These are phyloP conservation scores for Oxygymnocypris stewartii DNA, from an alignment of 2,113 vertebrate species.

Conservation along the genomic window DNA sequence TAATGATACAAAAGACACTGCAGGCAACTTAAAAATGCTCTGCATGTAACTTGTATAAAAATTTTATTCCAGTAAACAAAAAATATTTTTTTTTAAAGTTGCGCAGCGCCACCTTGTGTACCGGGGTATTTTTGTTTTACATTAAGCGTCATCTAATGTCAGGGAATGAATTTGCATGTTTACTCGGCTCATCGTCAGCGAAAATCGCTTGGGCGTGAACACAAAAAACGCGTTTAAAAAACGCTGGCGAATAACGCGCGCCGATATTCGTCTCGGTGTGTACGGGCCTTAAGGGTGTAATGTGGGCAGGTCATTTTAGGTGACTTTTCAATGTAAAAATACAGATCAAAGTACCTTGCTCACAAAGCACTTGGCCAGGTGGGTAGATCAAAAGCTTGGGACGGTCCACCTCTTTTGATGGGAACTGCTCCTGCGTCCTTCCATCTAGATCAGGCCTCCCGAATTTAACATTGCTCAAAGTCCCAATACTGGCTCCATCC, in stretches of 20 bases:
- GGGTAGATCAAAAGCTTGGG: constrained; percentile 29
- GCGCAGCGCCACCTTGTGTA: too few relatives aligned
- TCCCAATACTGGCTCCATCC: background rate
- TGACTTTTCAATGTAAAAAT: background rate
- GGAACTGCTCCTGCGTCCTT: constrained; percentile 56
- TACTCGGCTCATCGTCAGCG: too few relatives aligned
- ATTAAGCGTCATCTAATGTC: too few relatives aligned
- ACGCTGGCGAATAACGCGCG: too few relatives aligned
- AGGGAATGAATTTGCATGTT: too few relatives aligned
- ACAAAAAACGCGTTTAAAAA: too few relatives aligned
- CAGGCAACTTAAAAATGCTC: background rate
- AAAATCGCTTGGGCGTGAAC: too few relatives aligned
- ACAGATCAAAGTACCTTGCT: constrained; percentile 46
- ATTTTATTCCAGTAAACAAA: too few relatives aligned
- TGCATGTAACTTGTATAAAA: background rate
- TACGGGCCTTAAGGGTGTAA: too few relatives aligned
- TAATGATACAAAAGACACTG: background rate
- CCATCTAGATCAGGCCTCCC: background rate
- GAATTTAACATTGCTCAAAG: constrained; percentile 52
- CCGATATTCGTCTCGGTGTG: too few relatives aligned
- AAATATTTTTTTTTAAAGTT: too few relatives aligned
- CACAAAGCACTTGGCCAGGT: constrained; percentile 38
- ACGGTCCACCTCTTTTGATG: background rate
- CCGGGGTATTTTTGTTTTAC: too few relatives aligned
- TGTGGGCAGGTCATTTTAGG: background rate